Conservation (phyloP, 2,113 vertebrate species). For the Numida meleagris region DNA sequence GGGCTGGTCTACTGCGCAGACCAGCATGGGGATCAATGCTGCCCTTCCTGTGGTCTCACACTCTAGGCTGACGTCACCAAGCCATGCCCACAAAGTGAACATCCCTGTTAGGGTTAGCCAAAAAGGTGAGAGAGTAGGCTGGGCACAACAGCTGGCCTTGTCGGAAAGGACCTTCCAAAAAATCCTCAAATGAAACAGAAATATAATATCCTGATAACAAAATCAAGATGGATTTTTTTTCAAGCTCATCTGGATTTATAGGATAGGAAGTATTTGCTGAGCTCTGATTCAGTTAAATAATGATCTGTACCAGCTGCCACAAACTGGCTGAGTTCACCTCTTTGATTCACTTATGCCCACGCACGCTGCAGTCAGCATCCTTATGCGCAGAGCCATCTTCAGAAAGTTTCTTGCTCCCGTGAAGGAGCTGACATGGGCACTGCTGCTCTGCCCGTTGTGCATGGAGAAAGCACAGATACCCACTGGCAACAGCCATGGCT, state of each 20-base stretch:
- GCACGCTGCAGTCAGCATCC: slow-evolving; percentile 1
- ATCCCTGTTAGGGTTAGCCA: background rate
- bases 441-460: background rate
- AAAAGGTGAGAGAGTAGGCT: background rate
- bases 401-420: background rate
- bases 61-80: background rate
- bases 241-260: background rate
- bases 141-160: background rate
- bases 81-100: accelerated
- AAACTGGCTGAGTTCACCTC: slow-evolving; percentile 41
- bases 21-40: background rate
- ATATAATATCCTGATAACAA: background rate
- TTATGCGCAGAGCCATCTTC: background rate
- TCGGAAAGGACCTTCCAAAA: background rate
- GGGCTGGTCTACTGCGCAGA: background rate
- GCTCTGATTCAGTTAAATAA: slow-evolving; percentile 44
- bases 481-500: background rate
- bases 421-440: accelerated
- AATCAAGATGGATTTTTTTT: background rate
- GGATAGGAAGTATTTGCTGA: slow-evolving; percentile 8
- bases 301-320: slow-evolving; percentile 33
- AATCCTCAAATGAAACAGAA: background rate
- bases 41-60: accelerated
- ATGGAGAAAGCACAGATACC: background rate
- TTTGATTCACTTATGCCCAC: slow-evolving; percentile 51